Evolutionary conservation across 2,888 invertebrate genomes (phyloP).

Genomic region (Phalera bucephala): DNA sequence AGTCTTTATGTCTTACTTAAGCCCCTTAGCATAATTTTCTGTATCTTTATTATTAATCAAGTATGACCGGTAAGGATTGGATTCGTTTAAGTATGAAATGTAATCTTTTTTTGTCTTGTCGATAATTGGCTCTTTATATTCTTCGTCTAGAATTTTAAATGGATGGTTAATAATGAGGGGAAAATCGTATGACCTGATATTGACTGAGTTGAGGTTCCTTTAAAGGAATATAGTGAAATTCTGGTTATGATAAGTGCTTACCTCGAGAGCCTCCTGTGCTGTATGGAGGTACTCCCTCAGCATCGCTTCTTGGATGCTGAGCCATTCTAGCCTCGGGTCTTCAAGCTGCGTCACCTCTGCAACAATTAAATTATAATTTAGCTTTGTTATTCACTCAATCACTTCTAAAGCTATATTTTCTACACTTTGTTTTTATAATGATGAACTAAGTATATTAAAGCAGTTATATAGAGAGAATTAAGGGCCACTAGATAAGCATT

Average conservation of each 20-base stretch:
- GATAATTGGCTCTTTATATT: not conserved
- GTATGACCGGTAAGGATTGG: not conserved
- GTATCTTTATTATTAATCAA: constrained; percentile 1
- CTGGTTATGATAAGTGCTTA: no score
- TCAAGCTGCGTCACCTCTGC: constrained; percentile 97
- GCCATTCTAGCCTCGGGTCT: constrained; percentile 98
- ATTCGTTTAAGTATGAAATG: not conserved
- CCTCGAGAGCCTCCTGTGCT: constrained; percentile 97
- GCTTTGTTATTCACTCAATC: not conserved
- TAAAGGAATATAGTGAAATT: no score
- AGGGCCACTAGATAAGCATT: no score
- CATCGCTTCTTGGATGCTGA: constrained; percentile 98
- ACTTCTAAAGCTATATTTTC: not conserved
- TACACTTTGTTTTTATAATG: no score
- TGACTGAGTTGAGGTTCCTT: no score
- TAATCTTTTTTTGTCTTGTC: not conserved
- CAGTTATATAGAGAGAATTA: no score
- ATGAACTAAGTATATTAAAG: no score
- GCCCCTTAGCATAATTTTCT: not conserved
- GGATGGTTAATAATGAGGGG: no score
- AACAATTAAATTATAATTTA: constrained; percentile 39
- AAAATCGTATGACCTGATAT: no score
- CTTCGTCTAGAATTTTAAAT: not conserved
- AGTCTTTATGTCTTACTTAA: constrained; percentile 1
- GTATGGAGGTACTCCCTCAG: constrained; percentile 97